Conservation (phyloP, 2,113 vertebrate genomes). For the Lethenteron reissneri region DNA sequence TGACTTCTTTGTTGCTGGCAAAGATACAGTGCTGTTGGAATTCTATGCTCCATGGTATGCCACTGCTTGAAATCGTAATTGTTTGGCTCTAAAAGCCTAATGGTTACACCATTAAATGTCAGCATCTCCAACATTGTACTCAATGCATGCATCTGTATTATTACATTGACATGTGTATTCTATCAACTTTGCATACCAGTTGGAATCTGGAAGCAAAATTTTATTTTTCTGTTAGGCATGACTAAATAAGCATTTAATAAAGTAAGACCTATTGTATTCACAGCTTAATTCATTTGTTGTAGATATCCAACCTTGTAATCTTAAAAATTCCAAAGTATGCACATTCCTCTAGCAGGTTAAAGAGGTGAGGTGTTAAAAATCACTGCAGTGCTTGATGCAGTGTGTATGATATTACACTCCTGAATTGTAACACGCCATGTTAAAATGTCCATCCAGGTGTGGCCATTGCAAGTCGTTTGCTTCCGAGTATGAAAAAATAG, state of each 20-base stretch:
- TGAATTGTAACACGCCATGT: no score
- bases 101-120: background rate
- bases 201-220: no score
- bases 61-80: background rate
- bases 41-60: conserved; percentile 84
- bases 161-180: fast-evolving
- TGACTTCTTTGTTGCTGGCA: conserved; percentile 53
- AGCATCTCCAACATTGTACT: background rate
- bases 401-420: no score
- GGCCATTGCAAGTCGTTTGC: conserved; percentile 91
- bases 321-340: no score
- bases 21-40: conserved; percentile 68
- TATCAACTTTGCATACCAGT: background rate
- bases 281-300: no score
- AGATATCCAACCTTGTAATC: no score
- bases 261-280: no score
- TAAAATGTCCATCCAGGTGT: conserved; percentile 33
- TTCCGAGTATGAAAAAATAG: conserved; percentile 78
- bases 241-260: no score
- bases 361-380: no score
- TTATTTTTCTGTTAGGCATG: no score
- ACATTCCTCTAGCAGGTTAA: no score
- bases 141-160: background rate
- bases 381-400: no score
- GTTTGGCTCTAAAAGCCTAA: background rate